Percentiles rank a stretch among this genome's conserved stretches.
These are phyloP conservation scores for Triops longicaudatus DNA, from an alignment of 1,140 invertebrate species.

Conservation along the genomic window DNA sequence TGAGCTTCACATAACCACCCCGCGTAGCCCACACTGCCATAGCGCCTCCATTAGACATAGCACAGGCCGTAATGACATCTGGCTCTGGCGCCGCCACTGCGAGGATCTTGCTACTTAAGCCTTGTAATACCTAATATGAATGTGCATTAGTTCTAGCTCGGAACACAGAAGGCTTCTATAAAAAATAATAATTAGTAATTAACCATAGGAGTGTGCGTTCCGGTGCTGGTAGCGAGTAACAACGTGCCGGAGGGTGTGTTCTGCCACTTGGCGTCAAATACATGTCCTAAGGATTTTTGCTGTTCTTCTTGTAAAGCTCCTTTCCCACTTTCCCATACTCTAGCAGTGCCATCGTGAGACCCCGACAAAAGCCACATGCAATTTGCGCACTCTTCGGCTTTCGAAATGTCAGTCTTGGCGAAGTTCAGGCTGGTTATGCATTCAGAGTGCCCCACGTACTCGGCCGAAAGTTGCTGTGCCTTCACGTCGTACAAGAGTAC, in stretches of 20 bases:
- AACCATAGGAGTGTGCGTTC: not conserved
- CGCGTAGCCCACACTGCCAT: slow-evolving; percentile 22
- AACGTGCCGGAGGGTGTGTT: not conserved
- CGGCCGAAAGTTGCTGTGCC: not conserved
- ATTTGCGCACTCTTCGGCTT: not conserved
- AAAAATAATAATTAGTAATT: no score
- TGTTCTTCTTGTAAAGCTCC: not conserved
- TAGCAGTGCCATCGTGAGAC: not conserved
- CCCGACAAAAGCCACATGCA: not conserved
- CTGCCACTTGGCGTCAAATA: slow-evolving; percentile 7
- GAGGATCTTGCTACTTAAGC: not conserved
- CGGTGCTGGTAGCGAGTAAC: not conserved
- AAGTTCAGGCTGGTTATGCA: slow-evolving; percentile 4
- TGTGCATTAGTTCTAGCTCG: no score
- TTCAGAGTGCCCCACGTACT: slow-evolving; percentile 25
- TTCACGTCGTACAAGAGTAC: slow-evolving; percentile 24
- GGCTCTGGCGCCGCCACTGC: not conserved
- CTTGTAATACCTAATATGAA: slow-evolving; percentile 15
- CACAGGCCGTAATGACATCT: slow-evolving; percentile 17
- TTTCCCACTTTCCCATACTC: not conserved
- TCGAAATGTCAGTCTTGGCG: not conserved
- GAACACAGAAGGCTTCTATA: no score
- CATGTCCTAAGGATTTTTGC: not conserved
- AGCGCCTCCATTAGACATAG: slow-evolving; percentile 16
- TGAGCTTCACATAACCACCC: slow-evolving; percentile 16